A percentile compares a stretch with the other conserved stretches of the same genome.
Conservation (phyloP, 2,888 invertebrate species). For the Electrophaes corylata region DNA sequence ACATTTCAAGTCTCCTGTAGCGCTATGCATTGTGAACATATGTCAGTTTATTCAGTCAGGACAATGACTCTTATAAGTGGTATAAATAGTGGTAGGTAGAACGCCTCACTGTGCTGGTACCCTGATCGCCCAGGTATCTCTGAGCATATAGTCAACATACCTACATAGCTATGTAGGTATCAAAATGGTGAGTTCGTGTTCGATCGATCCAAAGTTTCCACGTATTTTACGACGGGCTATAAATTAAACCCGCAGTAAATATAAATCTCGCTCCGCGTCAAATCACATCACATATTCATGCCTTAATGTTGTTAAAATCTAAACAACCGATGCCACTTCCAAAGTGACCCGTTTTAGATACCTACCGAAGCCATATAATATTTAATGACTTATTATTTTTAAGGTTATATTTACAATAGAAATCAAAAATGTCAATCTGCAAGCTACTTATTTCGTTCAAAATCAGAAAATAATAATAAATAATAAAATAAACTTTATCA, state of each 20-base stretch:
- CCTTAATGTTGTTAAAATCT: slow-evolving; percentile 64
- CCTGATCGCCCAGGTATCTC: slow-evolving; percentile 19
- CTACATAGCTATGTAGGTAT: slow-evolving; percentile 1
- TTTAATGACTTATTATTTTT: slow-evolving; percentile 23
- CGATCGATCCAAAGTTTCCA: slow-evolving; percentile 65
- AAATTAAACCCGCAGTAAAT: slow-evolving; percentile 78
- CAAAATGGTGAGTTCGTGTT: slow-evolving; percentile 28
- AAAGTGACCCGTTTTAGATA: slow-evolving; percentile 45
- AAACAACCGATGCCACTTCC: slow-evolving; percentile 57
- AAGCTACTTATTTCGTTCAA: too few species aligned
- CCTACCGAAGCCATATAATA: slow-evolving; percentile 21
- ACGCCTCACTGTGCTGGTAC: slow-evolving; percentile 1
- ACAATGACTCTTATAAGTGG: too few species aligned
- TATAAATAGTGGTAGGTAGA: slow-evolving; percentile 13
- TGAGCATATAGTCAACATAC: too few species aligned
- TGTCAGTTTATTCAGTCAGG: too few species aligned
- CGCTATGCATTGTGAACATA: too few species aligned
- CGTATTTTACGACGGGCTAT: slow-evolving; percentile 69
- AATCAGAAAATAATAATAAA: too few species aligned
- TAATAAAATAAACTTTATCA: too few species aligned
- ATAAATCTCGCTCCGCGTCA: slow-evolving; percentile 77
- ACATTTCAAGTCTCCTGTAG: too few species aligned
- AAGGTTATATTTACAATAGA: slow-evolving; percentile 19
- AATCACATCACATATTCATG: slow-evolving; percentile 77
- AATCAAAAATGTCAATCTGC: background rate